Base-by-base conservation (phyloP, 2,797 vertebrate genomes). In the Antrozous pallidus region DNA sequence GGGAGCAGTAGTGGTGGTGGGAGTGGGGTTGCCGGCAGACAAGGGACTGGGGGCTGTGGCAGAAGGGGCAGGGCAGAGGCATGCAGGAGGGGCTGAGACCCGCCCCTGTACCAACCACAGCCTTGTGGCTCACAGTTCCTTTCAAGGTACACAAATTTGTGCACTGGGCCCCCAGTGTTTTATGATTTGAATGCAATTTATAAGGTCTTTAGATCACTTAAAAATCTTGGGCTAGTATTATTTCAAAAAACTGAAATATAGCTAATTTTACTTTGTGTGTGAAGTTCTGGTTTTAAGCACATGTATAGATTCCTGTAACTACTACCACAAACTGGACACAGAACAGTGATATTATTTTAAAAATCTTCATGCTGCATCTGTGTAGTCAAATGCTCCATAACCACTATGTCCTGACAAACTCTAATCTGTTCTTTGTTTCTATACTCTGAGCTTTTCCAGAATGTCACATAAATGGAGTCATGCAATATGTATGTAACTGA, bases 181-280 rank as follows among this genome's bases (percentile, higher is more conserved):
- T 75, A 86, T 78, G n/a, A 18, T 67, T 88, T 84, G n/a, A 89
- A 95, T 67, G 49, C 17, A n/a, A 67, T 89, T 47, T 79, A 54
- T 5, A 88, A 47, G 12, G 28, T 77, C 8, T 82, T 94, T 70
- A 88, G 49, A 14, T 49, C 40, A 75, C 13, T 70, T 82, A 71
- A 88, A 88, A 83, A 88, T 71, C 22, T 80, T 58, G 8, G 5
- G 65, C 38, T 82, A 82, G 38, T 54, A 26, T 77, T 51, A 51
- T 47, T 81, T 56, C 69, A 47, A 78, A 89, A 85, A 67, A 36
- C 26, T 73, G n/a, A 63, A 36, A 33, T 26, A 69, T 51, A 36
- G 24, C 10, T 61, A 61, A 69, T 75, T 20, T 81, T 54, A 81
- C 20, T 69, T 65, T 90, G 16, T 26, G 24, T 38, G 17, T 51